Evolutionary conservation across 2,113 vertebrate genomes (phyloP).

Genomic region (Enhydra lutris): DNA sequence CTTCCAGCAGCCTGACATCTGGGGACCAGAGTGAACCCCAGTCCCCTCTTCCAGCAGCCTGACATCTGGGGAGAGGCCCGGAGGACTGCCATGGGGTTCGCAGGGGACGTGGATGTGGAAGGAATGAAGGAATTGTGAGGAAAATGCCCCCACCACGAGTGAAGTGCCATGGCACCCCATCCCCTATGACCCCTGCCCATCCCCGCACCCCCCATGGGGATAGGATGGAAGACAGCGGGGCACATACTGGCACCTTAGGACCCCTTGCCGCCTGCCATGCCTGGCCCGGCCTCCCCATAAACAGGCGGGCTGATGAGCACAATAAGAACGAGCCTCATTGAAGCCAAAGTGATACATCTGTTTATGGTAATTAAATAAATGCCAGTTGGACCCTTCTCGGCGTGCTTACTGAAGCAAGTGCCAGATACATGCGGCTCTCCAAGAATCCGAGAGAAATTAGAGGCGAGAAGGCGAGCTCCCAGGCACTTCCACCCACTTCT

Average conservation of each 20-base stretch:
- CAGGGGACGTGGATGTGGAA: not conserved
- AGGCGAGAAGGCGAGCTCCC: not conserved
- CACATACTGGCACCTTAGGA: not conserved
- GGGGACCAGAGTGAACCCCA: not conserved
- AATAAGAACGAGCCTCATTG: not conserved
- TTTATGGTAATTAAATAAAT: constrained; percentile 40
- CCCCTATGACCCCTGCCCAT: not conserved
- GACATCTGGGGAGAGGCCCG: not conserved
- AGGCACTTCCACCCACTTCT: not conserved
- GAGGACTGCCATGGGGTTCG: not conserved
- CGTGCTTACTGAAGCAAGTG: not conserved
- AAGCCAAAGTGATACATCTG: constrained; percentile 36
- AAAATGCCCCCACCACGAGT: not conserved
- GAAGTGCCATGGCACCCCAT: rapidly evolving
- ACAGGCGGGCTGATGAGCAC: not conserved
- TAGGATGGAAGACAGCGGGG: not conserved
- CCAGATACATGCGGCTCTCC: not conserved
- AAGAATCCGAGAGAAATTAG: not conserved
- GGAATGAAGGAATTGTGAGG: not conserved
- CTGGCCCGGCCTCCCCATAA: not conserved
- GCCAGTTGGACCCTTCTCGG: constrained; percentile 8
- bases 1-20: not conserved
- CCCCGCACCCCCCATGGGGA: not conserved
- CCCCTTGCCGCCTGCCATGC: rapidly evolving
- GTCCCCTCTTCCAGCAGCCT: not conserved